Conservation (phyloP, 2,113 vertebrate species). For the Marcusenius ussheri region DNA sequence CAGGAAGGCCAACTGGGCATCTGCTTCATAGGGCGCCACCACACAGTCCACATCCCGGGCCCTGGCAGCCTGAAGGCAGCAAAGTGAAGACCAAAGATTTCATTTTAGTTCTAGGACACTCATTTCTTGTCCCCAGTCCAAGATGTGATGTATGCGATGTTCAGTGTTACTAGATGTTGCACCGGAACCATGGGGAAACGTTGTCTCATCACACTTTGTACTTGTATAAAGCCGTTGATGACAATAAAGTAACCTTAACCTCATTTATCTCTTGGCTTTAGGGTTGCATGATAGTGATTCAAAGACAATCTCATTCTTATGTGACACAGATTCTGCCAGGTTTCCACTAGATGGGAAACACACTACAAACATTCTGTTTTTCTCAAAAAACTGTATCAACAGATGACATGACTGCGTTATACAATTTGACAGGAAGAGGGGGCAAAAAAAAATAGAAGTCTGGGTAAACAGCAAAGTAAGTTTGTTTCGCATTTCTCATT, state of each 20-base stretch:
- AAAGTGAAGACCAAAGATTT: background rate
- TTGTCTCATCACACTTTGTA: too few relatives aligned
- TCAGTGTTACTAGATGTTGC: too few relatives aligned
- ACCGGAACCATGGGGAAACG: too few relatives aligned
- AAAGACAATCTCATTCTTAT: background rate
- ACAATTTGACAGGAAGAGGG: background rate
- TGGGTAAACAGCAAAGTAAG: background rate
- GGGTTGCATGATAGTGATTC: background rate
- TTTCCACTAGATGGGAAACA: background rate
- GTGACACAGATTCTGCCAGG: background rate
- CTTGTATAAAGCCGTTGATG: too few relatives aligned
- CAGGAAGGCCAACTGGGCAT: constrained; percentile 90
- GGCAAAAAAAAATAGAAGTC: background rate
- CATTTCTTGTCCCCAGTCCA: background rate
- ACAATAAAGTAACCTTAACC: too few relatives aligned
- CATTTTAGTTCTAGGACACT: background rate
- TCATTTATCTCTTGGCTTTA: background rate
- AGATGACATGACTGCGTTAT: background rate
- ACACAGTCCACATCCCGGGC: constrained; percentile 79
- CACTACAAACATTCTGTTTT: background rate
- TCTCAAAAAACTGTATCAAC: background rate
- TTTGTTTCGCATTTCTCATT: background rate
- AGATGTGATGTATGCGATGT: too few relatives aligned
- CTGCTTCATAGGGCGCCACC: constrained; percentile 95
- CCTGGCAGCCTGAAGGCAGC: constrained; percentile 67